A percentile compares a stretch with the other conserved stretches of the same genome.
These are phyloP conservation scores for Castor canadensis DNA, from an alignment of 2,113 vertebrate genomes.

Conservation along the genomic window DNA sequence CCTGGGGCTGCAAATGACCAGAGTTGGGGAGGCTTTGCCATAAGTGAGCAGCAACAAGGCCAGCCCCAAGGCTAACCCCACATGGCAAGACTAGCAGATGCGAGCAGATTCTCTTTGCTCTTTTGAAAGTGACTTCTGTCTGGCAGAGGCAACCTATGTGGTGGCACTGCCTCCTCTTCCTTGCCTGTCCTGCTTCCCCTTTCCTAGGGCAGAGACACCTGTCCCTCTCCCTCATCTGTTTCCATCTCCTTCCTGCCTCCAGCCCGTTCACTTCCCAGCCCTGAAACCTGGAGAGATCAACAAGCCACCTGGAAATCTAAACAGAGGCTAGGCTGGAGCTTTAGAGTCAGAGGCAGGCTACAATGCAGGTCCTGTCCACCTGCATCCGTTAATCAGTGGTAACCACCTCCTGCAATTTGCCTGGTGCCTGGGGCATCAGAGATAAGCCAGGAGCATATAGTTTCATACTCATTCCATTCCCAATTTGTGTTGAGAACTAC, in stretches of 20 bases:
- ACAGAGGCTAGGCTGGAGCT: background rate
- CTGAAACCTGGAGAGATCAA: background rate
- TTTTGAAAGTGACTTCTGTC: no score
- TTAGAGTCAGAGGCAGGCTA: fast-evolving
- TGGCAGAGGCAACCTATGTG: background rate
- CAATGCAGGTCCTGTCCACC: background rate
- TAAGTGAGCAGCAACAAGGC: no score
- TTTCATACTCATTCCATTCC: fast-evolving
- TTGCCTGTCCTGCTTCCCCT: background rate
- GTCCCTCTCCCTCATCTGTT: background rate
- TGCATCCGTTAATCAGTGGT: no score
- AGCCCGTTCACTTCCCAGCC: no score
- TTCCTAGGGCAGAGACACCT: background rate
- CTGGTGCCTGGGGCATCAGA: background rate
- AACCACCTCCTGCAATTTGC: background rate
- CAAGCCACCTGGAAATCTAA: background rate
- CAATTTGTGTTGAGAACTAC: fast-evolving
- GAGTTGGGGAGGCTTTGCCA: background rate
- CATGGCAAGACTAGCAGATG: background rate
- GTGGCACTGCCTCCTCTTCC: background rate
- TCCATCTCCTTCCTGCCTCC: background rate
- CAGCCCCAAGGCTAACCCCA: no score
- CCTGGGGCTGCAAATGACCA: background rate
- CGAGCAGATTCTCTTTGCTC: background rate
- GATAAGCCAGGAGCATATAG: fast-evolving